Base-by-base conservation (phyloP, 2,113 vertebrate genomes). In the Macquaria ambigua region DNA sequence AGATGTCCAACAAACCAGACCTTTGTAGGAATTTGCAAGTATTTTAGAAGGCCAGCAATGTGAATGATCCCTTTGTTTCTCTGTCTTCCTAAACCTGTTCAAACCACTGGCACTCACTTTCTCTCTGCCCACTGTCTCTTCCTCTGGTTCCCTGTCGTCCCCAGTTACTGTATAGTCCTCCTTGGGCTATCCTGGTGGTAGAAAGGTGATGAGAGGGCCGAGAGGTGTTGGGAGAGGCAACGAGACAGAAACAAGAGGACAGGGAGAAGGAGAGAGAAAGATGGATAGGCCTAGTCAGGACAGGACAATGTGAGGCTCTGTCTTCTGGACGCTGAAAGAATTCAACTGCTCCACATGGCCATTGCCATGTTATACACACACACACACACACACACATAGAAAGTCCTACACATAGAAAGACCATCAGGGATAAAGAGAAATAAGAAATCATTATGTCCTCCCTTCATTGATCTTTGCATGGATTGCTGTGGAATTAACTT, bases 161-260 rank as follows among this genome's bases (percentile, higher is more conserved):
- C 82, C 43, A 39, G 64, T 93, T 89, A 86, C 74, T 69, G 48
- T 58, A 41, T 76, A 18, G 63, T 69, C 23, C 74, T 85, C 82
- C 85, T 73, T 69, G 41, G 84, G 84, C 82, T 79, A 55, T 79
- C 48, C 74, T 73, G 80, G 75, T 86, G 66, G 79, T 56, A 64
- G 83, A 52, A 43, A 87, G 89, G 91, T 86, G 90, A 80, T 86
- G 91, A 90, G 80, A 83, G 79, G 81, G 85, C 67, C 4, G 68
- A 79, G 50, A 87, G 79, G 83, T 91, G 89, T 88, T 41, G 61
- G 77, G 75, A 66, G 53, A 83, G 71, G 81, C 21, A 37, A 21
- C 1, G 28, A 77, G 66, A 74, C 64, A 74, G 69, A 78, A 63
- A 76, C 52, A 81, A 73, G 56, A 56, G 43, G 71, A 74, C 41